Evolutionary conservation across 2,113 vertebrate genomes (phyloP).

Genomic region (Clarias batrachus): DNA sequence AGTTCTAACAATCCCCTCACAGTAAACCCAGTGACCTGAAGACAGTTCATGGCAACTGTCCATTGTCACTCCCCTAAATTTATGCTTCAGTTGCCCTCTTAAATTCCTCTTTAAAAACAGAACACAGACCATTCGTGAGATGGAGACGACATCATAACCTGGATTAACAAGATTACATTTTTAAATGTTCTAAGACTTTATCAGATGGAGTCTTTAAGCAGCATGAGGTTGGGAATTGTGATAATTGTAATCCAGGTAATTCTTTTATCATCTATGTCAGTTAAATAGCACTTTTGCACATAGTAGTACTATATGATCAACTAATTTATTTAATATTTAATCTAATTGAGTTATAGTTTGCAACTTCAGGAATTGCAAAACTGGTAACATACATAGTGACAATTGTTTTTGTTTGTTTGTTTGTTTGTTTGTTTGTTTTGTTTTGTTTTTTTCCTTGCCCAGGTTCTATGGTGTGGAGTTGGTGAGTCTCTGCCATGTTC

Average conservation of each 20-base stretch:
- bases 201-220: background rate
- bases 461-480: slow-evolving; percentile 37
- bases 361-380: background rate
- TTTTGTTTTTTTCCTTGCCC: background rate
- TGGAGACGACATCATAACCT: background rate
- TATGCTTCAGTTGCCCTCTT: background rate
- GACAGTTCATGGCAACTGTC: background rate
- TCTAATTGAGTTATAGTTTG: background rate
- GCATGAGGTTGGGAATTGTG: background rate
- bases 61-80: background rate
- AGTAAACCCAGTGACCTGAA: too few species aligned
- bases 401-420: too few species aligned
- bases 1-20: background rate
- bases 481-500: slow-evolving; percentile 57
- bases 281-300: background rate
- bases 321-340: background rate
- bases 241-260: slow-evolving; percentile 11
- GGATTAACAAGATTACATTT: background rate
- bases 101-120: background rate
- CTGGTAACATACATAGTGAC: background rate
- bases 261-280: background rate
- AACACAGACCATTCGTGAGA: background rate
- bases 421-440: background rate
- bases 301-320: background rate
- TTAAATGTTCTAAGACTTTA: background rate